Percentiles rank a stretch among this genome's conserved stretches.
Conservation (phyloP, 2,888 invertebrate species). For the Pristionchus japonicus region DNA sequence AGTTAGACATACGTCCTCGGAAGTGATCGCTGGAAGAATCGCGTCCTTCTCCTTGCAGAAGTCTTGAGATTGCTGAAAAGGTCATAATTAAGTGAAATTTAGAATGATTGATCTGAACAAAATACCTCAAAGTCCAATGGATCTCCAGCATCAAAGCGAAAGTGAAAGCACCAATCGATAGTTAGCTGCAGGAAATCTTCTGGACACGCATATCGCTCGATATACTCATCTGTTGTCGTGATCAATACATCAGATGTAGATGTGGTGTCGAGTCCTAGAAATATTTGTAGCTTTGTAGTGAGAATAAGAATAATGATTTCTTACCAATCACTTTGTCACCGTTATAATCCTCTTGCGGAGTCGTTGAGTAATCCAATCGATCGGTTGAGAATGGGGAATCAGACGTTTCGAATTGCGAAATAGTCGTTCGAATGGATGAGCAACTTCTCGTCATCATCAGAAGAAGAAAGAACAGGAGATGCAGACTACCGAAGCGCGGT, state of each 20-base stretch:
- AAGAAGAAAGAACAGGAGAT: neutral
- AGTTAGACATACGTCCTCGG: neutral
- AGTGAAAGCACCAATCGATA: constrained; percentile 15
- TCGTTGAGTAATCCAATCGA: neutral
- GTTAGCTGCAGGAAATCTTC: neutral
- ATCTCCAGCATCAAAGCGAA: neutral
- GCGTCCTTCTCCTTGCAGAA: neutral
- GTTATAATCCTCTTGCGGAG: neutral
- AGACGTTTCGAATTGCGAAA: neutral
- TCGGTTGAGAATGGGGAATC: neutral
- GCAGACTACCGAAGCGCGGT: neutral
- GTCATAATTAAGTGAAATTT: too few relatives aligned
- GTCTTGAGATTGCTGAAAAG: neutral
- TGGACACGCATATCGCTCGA: neutral
- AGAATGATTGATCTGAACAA: neutral
- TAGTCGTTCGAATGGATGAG: neutral
- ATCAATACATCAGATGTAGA: neutral
- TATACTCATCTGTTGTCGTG: too few relatives aligned
- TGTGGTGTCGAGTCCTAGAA: neutral
- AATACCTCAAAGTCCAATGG: neutral
- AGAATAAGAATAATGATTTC: too few relatives aligned
- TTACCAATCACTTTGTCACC: too few relatives aligned
- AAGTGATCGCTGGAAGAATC: neutral
- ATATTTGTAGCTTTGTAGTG: neutral
- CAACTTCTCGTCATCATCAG: neutral